Base-by-base conservation (phyloP, 2,113 vertebrate genomes). In the Urocolius indicus region DNA sequence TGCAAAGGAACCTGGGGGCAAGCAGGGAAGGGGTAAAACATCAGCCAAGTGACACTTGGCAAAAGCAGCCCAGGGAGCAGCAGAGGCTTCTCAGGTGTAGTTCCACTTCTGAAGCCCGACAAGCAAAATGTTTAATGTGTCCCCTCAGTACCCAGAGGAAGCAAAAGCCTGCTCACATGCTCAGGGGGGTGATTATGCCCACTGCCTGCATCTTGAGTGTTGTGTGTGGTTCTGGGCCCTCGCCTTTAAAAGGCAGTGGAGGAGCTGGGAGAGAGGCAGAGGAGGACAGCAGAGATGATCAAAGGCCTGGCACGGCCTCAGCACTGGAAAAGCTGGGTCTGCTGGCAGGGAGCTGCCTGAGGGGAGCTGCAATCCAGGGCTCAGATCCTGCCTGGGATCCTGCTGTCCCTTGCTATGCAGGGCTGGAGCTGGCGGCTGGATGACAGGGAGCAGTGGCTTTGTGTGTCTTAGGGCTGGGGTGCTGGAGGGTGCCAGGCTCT, bases 301-400 rank as follows among this genome's bases (percentile, higher is more conserved):
- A 87, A 65, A 84, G 22, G 57, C 67, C 63, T 43, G 57, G n/a
- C 68, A 52, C 2, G 9, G 73, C 48, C 75, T 61, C 63, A 18
- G 36, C 3, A 4, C 80, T 87, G 66, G 73, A 77, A 78, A 34
- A 90, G 58, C 71, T 67, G 80, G 65, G 85, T 58, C 0, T 3
- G 15, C 71, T 43, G 86, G 49, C 73, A 86, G 67, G 26, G 24
- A 82, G 15, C 48, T 79, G 85, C 88, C 65, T 14, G 13, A 8
- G 65, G 65, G 61, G 54, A 46, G 84, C 84, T 87, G 74, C 0
- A 0, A 9, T 22, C 1, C 3, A 71, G 85, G 65, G 48, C 48
- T 87, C 3, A 1, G 43, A 54, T 48, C 38, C 29, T 86, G 19
- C 8, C 0, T 1, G 3, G 63, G 29, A 7, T 20, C 38, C 19